Conservation (phyloP, 2,797 vertebrate genomes). For the Gymnothorax reevesii region DNA sequence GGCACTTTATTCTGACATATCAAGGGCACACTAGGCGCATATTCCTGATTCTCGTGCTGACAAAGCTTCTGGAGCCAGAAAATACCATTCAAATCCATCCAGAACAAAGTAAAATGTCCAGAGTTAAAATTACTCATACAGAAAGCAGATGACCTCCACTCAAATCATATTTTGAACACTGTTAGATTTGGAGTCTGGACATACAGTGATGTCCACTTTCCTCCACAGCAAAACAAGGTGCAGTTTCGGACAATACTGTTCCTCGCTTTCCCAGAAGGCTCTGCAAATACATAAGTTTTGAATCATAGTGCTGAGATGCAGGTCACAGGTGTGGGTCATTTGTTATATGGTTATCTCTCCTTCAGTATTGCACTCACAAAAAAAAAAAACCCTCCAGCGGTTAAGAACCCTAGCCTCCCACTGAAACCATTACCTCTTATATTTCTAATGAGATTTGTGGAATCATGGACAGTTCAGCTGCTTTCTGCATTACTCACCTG, state of each 20-base stretch:
- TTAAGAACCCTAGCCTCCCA: slow-evolving; percentile 29
- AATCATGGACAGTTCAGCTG: slow-evolving; percentile 45
- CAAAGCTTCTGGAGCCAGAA: not conserved
- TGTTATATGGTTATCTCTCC: slow-evolving; percentile 19
- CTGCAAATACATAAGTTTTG: slow-evolving; percentile 23
- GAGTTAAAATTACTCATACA: not conserved
- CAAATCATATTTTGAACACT: too few species aligned
- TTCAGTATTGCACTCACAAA: slow-evolving; percentile 20
- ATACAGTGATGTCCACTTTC: too few species aligned
- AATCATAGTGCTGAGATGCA: not conserved
- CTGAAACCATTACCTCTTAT: slow-evolving; percentile 25
- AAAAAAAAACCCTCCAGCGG: slow-evolving; percentile 6
- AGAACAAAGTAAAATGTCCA: not conserved
- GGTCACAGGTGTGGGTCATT: slow-evolving; percentile 35
- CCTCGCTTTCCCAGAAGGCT: not conserved
- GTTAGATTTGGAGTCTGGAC: too few species aligned
- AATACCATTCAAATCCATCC: not conserved
- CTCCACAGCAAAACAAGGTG: too few species aligned
- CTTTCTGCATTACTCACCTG: slow-evolving; percentile 41
- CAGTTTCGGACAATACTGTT: too few species aligned
- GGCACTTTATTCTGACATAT: not conserved
- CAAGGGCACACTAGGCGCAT: not conserved
- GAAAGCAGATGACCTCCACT: not conserved
- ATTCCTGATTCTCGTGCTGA: not conserved
- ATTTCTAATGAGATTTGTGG: slow-evolving; percentile 9